Base-by-base conservation (phyloP, 2,888 invertebrate genomes). In the Melanophora roralis region DNA sequence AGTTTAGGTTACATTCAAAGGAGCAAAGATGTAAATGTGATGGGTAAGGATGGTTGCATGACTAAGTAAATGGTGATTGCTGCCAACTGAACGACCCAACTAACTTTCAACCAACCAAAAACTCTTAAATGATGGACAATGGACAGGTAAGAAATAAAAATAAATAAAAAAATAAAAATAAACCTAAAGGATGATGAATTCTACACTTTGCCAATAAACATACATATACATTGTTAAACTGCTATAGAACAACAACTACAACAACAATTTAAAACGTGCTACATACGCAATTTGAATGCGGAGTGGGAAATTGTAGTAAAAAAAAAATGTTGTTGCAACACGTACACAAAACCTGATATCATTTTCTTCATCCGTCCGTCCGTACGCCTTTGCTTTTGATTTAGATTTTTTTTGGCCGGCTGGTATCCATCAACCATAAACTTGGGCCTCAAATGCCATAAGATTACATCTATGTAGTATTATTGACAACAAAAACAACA, bases 31-130 rank as follows among this genome's bases (percentile, higher is more conserved):
- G 78, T 75, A 74, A 74, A 62, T 55, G n/a, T n/a, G 23, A 64
- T 53, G 65, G 60, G 38, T 43, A 72, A 59, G 68, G 73, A 45
- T 49, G 73, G 69, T 43, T 45, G 80, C 76, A 81, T 73, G 76
- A 77, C 80, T 76, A 81, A 77, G 80, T 77, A 81, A 81, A 77
- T 73, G 76, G 73, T 76, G 68, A 81, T 51, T 71, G 47, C 71
- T 69, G 51, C 16, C 62, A 34, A 55, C 53, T 16, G 16, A 47
- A 45, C 14, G 43, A 55, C 53, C 7, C 40, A 27, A 27, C 27
- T 5, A 27, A 27, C 27, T 5, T 5, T 27, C 27, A 27, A 23
- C 67, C 74, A 74, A 74, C 76, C 79, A 75, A 80, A 74, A 76
- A 55, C 27, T 43, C 57, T 65, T 51, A 80, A 73, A 72, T 76